Evolutionary conservation across 2,797 vertebrate genomes (phyloP).

Genomic region (Scyliorhinus canicula): DNA sequence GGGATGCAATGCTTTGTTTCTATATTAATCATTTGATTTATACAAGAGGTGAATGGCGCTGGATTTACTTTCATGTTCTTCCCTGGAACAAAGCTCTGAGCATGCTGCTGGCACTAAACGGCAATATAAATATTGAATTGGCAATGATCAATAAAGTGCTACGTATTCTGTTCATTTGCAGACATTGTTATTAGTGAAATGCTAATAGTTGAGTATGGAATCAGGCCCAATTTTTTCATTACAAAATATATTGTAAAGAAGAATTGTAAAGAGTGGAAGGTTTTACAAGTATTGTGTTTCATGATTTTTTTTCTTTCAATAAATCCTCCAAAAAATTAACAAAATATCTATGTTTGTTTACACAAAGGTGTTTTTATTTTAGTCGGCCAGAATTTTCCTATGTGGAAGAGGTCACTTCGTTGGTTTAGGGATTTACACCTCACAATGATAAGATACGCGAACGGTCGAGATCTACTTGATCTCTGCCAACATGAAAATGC

Average conservation of each 20-base stretch:
- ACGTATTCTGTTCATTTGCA: neutral
- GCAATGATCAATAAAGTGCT: neutral
- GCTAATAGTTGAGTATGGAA: neutral
- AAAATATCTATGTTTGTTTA: neutral
- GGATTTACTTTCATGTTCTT: neutral
- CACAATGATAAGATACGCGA: neutral
- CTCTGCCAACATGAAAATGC: neutral
- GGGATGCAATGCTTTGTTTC: neutral
- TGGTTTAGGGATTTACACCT: neutral
- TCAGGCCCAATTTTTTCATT: neutral
- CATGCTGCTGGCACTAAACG: neutral
- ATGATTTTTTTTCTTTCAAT: conserved; percentile 11
- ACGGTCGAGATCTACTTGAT: neutral
- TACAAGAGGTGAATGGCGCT: neutral
- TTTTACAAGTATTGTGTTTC: conserved; percentile 15
- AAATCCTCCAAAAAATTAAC: neutral
- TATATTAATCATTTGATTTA: neutral
- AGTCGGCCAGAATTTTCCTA: no score
- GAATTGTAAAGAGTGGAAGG: neutral
- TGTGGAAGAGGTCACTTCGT: neutral
- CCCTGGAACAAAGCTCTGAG: neutral
- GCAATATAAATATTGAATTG: neutral
- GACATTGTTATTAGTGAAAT: neutral
- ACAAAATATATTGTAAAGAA: conserved; percentile 4
- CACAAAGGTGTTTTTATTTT: neutral